Evolutionary conservation across 2,888 invertebrate species (phyloP).

Genomic region (Galeruca laticollis): DNA sequence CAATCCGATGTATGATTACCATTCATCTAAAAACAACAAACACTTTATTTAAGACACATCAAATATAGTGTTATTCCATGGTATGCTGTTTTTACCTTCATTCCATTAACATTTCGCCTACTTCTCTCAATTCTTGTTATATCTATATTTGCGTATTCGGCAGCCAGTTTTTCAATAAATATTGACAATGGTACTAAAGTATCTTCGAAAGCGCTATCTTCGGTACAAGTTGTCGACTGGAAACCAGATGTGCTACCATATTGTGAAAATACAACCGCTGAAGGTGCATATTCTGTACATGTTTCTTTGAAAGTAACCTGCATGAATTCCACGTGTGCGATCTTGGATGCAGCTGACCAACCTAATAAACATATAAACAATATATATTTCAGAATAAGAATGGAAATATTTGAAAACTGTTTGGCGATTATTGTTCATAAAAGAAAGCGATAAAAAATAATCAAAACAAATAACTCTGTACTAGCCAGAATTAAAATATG

Average conservation of each 20-base stretch:
- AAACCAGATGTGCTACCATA: neutral
- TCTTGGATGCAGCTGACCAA: slow-evolving; percentile 5
- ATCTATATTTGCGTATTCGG: neutral
- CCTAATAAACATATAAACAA: neutral
- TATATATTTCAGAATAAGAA: neutral
- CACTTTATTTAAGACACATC: no score
- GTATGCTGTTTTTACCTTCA: neutral
- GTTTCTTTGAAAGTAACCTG: neutral
- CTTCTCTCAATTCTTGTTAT: neutral
- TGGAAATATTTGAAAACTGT: no score
- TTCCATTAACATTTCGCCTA: neutral
- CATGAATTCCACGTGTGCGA: neutral
- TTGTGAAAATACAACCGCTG: slow-evolving; percentile 3
- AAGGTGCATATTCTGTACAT: slow-evolving; percentile 1
- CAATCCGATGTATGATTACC: no score
- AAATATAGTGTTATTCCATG: no score
- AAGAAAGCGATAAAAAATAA: no score
- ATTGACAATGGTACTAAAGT: slow-evolving; percentile 4
- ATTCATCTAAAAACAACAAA: no score
- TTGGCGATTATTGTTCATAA: no score
- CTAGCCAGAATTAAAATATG: no score
- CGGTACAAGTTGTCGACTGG: neutral
- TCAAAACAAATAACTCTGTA: no score
- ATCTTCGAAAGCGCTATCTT: neutral
- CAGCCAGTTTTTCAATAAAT: neutral